Conservation (phyloP, 2,888 invertebrate genomes). For the Troilus luridus region DNA sequence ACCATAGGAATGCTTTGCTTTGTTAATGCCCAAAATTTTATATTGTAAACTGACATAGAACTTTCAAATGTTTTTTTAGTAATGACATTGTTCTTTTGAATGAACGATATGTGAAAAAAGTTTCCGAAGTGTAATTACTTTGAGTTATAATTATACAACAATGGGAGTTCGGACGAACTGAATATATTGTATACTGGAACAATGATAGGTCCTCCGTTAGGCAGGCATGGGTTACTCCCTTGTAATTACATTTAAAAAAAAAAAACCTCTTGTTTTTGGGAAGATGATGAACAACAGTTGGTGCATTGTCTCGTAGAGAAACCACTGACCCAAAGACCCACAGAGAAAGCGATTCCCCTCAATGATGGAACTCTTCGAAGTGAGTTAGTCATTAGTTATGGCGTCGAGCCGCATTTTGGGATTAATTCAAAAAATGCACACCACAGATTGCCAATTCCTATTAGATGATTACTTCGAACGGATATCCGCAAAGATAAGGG, state of each 20-base stretch:
- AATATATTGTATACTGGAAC: too few relatives aligned
- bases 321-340: slow-evolving; percentile 12
- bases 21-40: too few relatives aligned
- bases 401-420: background rate
- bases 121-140: too few relatives aligned
- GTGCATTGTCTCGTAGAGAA: background rate
- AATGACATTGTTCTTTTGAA: too few relatives aligned
- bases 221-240: background rate
- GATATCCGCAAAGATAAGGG: background rate
- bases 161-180: too few relatives aligned
- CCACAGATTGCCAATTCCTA: background rate
- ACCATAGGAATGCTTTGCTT: too few relatives aligned
- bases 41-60: too few relatives aligned
- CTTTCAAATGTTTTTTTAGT: too few relatives aligned
- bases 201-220: too few relatives aligned
- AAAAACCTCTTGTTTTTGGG: background rate
- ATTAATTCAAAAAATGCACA: background rate
- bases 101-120: too few relatives aligned
- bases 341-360: slow-evolving; percentile 9
- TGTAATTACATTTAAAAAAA: background rate
- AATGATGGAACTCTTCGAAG: background rate
- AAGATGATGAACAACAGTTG: background rate
- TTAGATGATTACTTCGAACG: slow-evolving; percentile 1
- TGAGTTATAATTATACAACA: too few relatives aligned
- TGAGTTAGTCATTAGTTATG: background rate